Percentiles rank a stretch among this genome's conserved stretches.
phyloP scores from a whole-genome alignment of 2,888 invertebrate species.

The Neocrepidodera transversa region DNA sequence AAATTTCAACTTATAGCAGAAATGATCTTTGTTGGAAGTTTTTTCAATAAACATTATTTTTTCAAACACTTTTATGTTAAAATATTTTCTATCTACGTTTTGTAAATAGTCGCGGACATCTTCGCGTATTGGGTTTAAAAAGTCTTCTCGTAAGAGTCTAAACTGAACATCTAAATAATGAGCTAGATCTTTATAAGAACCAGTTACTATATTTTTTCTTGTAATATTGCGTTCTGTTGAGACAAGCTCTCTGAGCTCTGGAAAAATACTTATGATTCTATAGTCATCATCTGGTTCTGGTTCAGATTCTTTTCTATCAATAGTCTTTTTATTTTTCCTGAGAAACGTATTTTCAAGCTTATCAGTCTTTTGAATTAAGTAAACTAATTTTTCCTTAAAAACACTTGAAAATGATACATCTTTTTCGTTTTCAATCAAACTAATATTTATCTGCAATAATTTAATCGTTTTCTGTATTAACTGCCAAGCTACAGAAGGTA shows the following conservation, averaged over 20 bases:
- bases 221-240: conserved; percentile 58
- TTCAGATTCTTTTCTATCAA: too few relatives aligned
- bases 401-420: too few relatives aligned
- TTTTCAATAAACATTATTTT: background rate
- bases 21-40: background rate
- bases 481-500: too few relatives aligned
- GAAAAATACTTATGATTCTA: conserved; percentile 3
- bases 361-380: too few relatives aligned
- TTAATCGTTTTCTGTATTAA: too few relatives aligned
- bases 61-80: conserved; percentile 18
- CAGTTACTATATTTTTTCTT: conserved; percentile 68
- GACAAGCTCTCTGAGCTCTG: conserved; percentile 55
- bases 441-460: too few relatives aligned
- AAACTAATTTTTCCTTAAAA: too few relatives aligned
- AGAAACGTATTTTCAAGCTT: too few relatives aligned
- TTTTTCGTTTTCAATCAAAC: too few relatives aligned
- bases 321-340: too few relatives aligned
- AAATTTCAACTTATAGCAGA: background rate
- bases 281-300: background rate
- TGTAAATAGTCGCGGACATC: conserved; percentile 61
- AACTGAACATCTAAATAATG: conserved; percentile 85
- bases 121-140: conserved; percentile 73
- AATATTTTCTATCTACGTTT: conserved; percentile 28
- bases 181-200: conserved; percentile 68
- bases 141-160: conserved; percentile 80